Percentiles rank a stretch among this genome's conserved stretches.
phyloP scores from a whole-genome alignment of 2,113 vertebrate genomes.

The Macquaria ambigua region DNA sequence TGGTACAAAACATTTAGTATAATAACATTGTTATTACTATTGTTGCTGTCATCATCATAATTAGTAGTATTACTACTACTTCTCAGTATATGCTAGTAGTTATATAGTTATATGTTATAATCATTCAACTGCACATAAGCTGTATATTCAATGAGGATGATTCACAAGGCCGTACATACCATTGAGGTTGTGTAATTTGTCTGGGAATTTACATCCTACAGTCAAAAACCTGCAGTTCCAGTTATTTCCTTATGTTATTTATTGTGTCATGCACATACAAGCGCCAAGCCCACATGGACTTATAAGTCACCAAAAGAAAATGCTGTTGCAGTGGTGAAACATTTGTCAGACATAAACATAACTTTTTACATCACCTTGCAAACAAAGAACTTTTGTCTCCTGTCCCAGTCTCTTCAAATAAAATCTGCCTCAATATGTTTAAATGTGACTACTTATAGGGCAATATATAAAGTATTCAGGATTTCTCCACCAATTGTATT shows the following conservation, averaged over 20 bases:
- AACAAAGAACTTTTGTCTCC: not conserved
- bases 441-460: not conserved
- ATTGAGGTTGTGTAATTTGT: not conserved
- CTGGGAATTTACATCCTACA: not conserved
- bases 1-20: constrained; percentile 7
- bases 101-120: too few relatives aligned
- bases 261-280: not conserved
- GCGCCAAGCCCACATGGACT: not conserved
- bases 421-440: not conserved
- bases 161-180: too few relatives aligned
- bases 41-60: not conserved
- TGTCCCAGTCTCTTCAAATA: not conserved
- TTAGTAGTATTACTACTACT: not conserved
- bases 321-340: not conserved
- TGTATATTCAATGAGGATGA: too few relatives aligned
- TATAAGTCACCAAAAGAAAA: not conserved
- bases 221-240: too few relatives aligned
- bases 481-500: not conserved
- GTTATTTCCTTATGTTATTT: not conserved
- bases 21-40: constrained; percentile 5
- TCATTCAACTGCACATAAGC: too few relatives aligned
- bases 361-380: constrained; percentile 1
- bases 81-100: not conserved
- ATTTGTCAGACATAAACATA: not conserved
- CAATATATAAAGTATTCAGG: not conserved